Evolutionary conservation across 2,797 vertebrate genomes (phyloP), one percentile per base, ranked within the genome.

Genomic region (Gymnoscopelus braueri): DNA sequence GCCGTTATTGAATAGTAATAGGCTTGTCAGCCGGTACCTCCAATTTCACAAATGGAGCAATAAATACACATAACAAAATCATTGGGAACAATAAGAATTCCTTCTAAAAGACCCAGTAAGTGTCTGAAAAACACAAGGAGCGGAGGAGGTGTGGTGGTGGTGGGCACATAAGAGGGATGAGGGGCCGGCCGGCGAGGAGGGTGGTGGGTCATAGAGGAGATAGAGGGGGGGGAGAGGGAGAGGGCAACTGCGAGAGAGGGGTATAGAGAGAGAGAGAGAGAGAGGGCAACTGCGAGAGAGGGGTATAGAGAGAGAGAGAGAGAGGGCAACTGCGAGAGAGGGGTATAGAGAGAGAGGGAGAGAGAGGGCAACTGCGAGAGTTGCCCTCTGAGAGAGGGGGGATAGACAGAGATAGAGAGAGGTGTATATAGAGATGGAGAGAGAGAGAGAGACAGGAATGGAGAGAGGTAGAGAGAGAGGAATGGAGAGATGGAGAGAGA

Each of bases 1-100:
- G 85, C 82, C 74, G 88, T 90, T 89, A 90, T 92, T 89, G 86
- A 90, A 90, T 88, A 88, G 88, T 90, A 87, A 89, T 81, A 85
- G 87, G 80, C 88, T 83, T 88, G 87, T 91, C 75, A 79, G 75
- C 76, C 66, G 23, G 65, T 86, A 84, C 89, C 88, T 92, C 87
- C 88, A 91, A 89, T 90, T 91, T 88, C 87, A 86, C 91, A 91
- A 89, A 92, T 91, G 90, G 89, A 91, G 87, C 90, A 91, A 90
- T 90, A 91, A 90, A 91, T 89, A 88, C 84, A 84, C 85, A 84
- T 81, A 90, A 87, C 79, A 80, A 85, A 90, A 90, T 86, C 82
- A 87, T 80, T 44, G 69, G 84, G 81, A 83, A 89, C 89, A 91
- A 90, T 91, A 87, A 89, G 88, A 87, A 84, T 32, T 66, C 39